Percentiles rank a stretch among this genome's conserved stretches.
These are phyloP conservation scores for Campopleginae sp. DNA, from an alignment of 2,888 invertebrate species.

Conservation along the genomic window DNA sequence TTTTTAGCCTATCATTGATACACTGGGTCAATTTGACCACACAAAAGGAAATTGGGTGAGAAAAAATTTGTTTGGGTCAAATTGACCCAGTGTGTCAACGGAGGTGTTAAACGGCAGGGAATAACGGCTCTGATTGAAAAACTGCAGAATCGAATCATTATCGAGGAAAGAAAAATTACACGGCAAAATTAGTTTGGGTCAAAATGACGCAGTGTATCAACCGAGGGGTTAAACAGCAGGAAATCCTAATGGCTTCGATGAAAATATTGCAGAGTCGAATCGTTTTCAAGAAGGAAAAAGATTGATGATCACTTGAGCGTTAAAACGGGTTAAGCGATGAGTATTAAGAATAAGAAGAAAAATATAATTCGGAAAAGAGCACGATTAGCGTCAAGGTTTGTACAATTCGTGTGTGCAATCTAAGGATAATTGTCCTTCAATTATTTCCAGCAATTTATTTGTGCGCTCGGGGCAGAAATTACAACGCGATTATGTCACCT, in stretches of 20 bases:
- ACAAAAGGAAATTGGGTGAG: background rate
- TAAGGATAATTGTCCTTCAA: conserved; percentile 58
- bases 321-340: background rate
- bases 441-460: conserved; percentile 58
- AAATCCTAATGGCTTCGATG: background rate
- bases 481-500: conserved; percentile 56
- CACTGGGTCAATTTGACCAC: background rate
- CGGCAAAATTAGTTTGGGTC: too few species aligned
- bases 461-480: conserved; percentile 56
- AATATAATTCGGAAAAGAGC: conserved; percentile 24
- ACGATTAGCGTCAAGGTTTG: conserved; percentile 32
- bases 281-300: background rate
- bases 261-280: background rate
- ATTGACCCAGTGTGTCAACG: background rate
- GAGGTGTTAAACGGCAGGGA: background rate
- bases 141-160: background rate
- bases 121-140: background rate
- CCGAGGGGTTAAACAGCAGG: background rate
- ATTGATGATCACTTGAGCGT: background rate
- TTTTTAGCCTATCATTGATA: too few species aligned
- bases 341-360: background rate
- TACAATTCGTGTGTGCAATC: conserved; percentile 20
- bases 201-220: too few species aligned
- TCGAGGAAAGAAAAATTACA: background rate
- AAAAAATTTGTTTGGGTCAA: background rate